Evolutionary conservation across 2,888 invertebrate genomes (phyloP), one percentile per base, ranked within the genome.

Genomic region (Folsomia manolachei): DNA sequence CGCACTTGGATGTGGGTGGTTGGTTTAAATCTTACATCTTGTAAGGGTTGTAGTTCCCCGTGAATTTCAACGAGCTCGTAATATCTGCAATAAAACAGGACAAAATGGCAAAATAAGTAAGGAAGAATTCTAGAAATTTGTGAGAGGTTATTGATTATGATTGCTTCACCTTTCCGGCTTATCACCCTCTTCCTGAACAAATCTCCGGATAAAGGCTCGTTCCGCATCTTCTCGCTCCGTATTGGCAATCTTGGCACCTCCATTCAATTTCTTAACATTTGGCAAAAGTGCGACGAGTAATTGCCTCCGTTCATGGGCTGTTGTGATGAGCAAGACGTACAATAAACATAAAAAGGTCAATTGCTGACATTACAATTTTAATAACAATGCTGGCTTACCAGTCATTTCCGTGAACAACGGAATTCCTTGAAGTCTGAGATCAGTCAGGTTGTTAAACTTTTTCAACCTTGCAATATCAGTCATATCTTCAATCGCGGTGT

Each of bases 151-250:
- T n/a, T n/a, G n/a, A n/a, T n/a, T n/a, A n/a, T n/a, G n/a, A n/a
- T 39, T 39, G 39, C 14, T 9, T 39, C 27, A 91, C 92, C 93
- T 90, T 79, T 90, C 89, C 11, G 94, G 94, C 52, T 91, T 87
- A 82, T 93, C 92, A 9, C 39, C 39, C 71, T 90, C 89, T 84
- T 92, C 92, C 0, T 93, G 91, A 82, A 91, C 90, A 84, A 93
- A 96, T 83, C 93, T 90, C 73, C 97, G 88, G 81, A 97, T 93
- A 84, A 96, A 97, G 77, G 95, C 93, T 74, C 96, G 87, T 84
- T 97, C 97, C 18, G 96, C 93, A 82, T 94, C 92, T 84, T 95
- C 95, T 72, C 95, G 87, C 83, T 97, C 97, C 80, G 92, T 91
- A 0, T 87, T 87, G 51, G 90, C 89, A 79, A 97, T 93, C 18